phyloP scores from a whole-genome alignment of 2,888 invertebrate species.

The Platycheirus albimanus region DNA sequence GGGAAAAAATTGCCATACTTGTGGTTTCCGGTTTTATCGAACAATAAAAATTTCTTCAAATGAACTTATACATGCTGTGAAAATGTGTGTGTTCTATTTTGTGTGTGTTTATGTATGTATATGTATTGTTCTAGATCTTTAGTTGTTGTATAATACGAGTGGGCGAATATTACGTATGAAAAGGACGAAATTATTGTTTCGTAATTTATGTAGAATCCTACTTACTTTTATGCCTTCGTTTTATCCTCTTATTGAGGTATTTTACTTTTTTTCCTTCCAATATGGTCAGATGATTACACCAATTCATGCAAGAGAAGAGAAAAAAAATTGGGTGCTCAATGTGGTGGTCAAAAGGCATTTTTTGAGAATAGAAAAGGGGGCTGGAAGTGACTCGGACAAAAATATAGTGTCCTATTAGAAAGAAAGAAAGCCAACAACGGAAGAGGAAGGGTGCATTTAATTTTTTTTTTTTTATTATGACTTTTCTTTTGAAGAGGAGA shows the following conservation, averaged over 20 bases:
- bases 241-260: constrained; percentile 61
- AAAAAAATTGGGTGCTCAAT: background rate
- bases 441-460: too few species aligned
- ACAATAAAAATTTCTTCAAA: constrained; percentile 67
- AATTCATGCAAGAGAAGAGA: background rate
- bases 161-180: constrained; percentile 37
- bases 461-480: background rate
- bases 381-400: constrained; percentile 18
- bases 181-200: constrained; percentile 70
- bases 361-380: constrained; percentile 20
- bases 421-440: too few species aligned
- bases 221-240: constrained; percentile 40
- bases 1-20: constrained; percentile 48
- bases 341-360: constrained; percentile 39
- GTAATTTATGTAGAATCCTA: constrained; percentile 65
- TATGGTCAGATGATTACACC: constrained; percentile 32
- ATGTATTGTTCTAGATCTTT: background rate
- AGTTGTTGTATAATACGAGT: constrained; percentile 14
- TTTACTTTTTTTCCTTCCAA: constrained; percentile 43
- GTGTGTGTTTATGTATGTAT: constrained; percentile 11
- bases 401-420: constrained; percentile 1
- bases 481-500: constrained; percentile 1
- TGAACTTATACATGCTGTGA: constrained; percentile 49
- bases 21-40: constrained; percentile 53
- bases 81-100: background rate